These are phyloP conservation scores for Troglohyphantes excavatus DNA, from an alignment of 2,888 invertebrate genomes.

Conservation along the genomic window DNA sequence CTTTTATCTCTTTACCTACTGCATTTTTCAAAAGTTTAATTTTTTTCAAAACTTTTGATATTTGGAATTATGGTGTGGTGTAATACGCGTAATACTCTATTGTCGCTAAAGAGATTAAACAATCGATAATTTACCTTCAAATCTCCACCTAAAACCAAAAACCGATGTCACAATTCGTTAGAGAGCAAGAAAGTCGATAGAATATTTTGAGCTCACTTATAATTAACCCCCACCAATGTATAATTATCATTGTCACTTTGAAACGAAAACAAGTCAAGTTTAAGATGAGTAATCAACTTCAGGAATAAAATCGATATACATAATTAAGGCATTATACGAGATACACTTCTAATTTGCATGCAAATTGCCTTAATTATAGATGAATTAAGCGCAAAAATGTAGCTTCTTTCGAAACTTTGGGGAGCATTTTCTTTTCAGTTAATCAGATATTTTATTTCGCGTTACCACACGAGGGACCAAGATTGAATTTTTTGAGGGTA, in stretches of 20 bases:
- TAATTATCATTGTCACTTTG: not conserved
- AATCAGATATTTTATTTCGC: not conserved
- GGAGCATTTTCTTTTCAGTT: not conserved
- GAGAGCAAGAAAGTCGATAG: not conserved
- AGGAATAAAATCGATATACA: slow-evolving; percentile 1
- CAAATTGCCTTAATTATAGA: slow-evolving; percentile 9
- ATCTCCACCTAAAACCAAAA: not conserved
- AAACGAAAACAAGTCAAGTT: slow-evolving; percentile 5
- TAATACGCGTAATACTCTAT: too few species aligned
- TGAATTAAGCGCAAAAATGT: slow-evolving; percentile 2
- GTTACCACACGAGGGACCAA: not conserved
- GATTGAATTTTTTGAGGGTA: not conserved
- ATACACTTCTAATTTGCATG: slow-evolving; percentile 5
- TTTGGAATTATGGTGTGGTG: too few species aligned
- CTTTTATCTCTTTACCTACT: too few species aligned
- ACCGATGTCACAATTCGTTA: not conserved
- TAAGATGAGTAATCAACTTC: not conserved
- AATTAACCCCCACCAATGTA: not conserved
- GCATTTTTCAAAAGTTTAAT: too few species aligned
- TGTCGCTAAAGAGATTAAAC: too few species aligned
- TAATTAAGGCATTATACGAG: slow-evolving; percentile 6
- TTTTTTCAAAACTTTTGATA: too few species aligned
- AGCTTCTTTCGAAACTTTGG: slow-evolving; percentile 1
- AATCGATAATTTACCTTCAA: not conserved
- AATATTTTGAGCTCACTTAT: not conserved